These are phyloP conservation scores for Nibea albiflora DNA, from an alignment of 2,113 vertebrate species.

Conservation along the genomic window DNA sequence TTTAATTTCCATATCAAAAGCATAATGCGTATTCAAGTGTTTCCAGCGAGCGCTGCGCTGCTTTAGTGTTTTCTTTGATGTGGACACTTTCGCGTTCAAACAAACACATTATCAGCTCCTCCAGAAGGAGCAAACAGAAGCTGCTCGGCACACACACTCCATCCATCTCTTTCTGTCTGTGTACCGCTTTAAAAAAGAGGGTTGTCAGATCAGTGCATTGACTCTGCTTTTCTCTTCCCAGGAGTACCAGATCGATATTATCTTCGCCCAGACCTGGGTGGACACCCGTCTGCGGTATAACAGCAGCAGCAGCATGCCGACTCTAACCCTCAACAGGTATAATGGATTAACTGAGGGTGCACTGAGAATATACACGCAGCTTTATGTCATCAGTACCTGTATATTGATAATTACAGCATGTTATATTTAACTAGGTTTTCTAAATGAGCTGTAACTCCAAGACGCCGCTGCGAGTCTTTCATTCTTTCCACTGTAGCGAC, in stretches of 20 bases:
- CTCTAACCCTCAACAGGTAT: slow-evolving; percentile 92
- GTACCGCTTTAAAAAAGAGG: slow-evolving; percentile 16
- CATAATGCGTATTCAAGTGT: slow-evolving; percentile 30
- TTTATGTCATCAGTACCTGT: neutral
- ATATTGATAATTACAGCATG: neutral
- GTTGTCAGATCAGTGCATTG: slow-evolving; percentile 45
- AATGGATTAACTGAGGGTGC: neutral
- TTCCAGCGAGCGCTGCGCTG: slow-evolving; percentile 13
- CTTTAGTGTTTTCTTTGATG: slow-evolving; percentile 59
- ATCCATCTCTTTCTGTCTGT: slow-evolving; percentile 11
- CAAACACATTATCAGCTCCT: slow-evolving; percentile 31
- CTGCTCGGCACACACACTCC: neutral
- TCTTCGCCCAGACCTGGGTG: slow-evolving; percentile 97
- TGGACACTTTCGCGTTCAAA: slow-evolving; percentile 44
- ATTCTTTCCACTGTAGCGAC: slow-evolving; percentile 4
- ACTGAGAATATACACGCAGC: neutral
- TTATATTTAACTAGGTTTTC: neutral
- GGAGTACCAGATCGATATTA: slow-evolving; percentile 99
- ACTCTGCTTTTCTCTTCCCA: slow-evolving; percentile 72
- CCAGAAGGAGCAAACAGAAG: neutral
- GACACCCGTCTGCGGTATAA: slow-evolving; percentile 96
- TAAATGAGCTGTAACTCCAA: neutral
- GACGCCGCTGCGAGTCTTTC: neutral
- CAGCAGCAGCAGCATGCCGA: slow-evolving; percentile 95
- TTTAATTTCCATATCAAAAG: slow-evolving; percentile 70